Conservation (phyloP, 2,113 vertebrate genomes). For the Lethenteron camtschaticum region DNA sequence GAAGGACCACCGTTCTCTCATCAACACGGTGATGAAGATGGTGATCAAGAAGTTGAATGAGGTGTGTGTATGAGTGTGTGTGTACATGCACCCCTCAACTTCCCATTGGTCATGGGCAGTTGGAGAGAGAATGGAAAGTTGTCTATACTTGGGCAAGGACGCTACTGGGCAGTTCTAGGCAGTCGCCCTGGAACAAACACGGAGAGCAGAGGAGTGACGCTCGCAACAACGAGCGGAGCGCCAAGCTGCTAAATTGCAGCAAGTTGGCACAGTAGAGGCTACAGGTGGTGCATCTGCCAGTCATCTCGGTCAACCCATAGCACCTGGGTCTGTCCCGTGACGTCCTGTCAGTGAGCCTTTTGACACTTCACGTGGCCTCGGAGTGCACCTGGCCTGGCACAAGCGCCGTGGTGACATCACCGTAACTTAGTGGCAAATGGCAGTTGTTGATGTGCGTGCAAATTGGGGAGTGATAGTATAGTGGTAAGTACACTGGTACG, state of each 20-base stretch:
- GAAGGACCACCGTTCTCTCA: not conserved
- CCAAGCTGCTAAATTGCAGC: not conserved
- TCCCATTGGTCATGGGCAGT: not conserved
- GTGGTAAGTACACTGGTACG: too few species aligned
- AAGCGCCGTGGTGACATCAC: too few species aligned
- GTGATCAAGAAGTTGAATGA: not conserved
- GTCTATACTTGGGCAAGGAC: not conserved
- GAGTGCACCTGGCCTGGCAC: too few species aligned
- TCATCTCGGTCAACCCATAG: too few species aligned
- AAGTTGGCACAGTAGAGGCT: not conserved
- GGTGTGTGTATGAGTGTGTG: not conserved
- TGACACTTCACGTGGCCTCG: too few species aligned
- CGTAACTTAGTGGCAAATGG: too few species aligned
- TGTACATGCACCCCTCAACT: not conserved
- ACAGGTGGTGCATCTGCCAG: too few species aligned
- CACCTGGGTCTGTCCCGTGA: too few species aligned
- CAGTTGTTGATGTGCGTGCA: too few species aligned
- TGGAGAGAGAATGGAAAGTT: not conserved
- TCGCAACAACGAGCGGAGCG: not conserved
- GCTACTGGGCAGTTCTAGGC: not conserved
- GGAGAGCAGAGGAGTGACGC: not conserved
- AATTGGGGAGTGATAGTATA: too few species aligned
- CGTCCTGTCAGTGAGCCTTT: too few species aligned
- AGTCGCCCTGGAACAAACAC: not conserved
- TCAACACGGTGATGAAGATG: not conserved